phyloP scores from a whole-genome alignment of 2,113 vertebrate genomes.

The Dicaeum eximium region DNA sequence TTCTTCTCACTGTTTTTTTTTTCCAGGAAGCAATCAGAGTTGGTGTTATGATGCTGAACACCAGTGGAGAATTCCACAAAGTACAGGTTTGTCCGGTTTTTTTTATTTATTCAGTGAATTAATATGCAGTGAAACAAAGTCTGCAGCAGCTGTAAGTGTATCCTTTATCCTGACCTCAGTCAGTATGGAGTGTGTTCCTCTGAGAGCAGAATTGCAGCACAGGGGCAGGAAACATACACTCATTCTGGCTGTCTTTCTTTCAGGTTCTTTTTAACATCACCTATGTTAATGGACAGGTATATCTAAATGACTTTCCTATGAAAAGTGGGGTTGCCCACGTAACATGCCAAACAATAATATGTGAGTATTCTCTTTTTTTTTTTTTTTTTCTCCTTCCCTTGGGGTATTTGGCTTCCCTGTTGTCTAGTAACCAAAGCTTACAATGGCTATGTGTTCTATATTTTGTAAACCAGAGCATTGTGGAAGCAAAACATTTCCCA shows the following conservation, averaged over 20 bases:
- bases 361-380: slow-evolving; percentile 75
- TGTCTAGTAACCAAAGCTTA: background rate
- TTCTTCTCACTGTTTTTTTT: background rate
- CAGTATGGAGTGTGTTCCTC: background rate
- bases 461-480: background rate
- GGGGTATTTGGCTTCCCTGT: background rate
- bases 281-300: slow-evolving; percentile 77
- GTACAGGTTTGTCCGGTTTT: slow-evolving; percentile 78
- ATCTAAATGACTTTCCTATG: slow-evolving; percentile 87
- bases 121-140: background rate
- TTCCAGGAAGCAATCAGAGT: slow-evolving; percentile 82
- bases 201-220: background rate
- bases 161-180: background rate
- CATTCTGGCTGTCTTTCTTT: slow-evolving; percentile 48
- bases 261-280: slow-evolving; percentile 79
- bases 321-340: slow-evolving; percentile 85
- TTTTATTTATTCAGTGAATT: background rate
- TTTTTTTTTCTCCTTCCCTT: background rate
- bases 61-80: slow-evolving; percentile 71
- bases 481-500: background rate
- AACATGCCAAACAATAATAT: slow-evolving; percentile 81
- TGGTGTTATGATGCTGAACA: slow-evolving; percentile 75
- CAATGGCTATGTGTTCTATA: background rate
- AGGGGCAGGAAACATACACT: background rate
- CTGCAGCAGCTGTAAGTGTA: background rate